Base-by-base conservation (phyloP, 2,888 invertebrate species). In the Lithophane leautieri region DNA sequence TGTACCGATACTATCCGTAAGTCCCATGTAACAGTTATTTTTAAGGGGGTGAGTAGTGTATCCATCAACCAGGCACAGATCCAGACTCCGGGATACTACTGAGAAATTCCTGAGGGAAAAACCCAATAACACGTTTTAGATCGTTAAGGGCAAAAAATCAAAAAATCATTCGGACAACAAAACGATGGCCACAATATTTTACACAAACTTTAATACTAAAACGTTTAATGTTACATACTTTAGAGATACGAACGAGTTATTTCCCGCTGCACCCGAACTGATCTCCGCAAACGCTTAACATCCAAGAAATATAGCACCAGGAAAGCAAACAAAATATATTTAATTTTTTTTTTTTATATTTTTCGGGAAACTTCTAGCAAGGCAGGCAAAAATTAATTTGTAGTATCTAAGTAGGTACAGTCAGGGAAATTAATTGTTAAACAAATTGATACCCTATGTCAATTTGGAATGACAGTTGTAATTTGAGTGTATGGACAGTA, bases 221-320 rank as follows among this genome's bases (percentile, higher is more conserved):
- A 73, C 73, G 25, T 74, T 67, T 25, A 22, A 79, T 79, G n/a
- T 72, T 52, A 19, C 52, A 60, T 50, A 47, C 50, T 72, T 58
- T 28, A 58, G 70, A 60, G 42, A 61, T 28, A 61, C 72, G 77
- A 52, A 82, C 54, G 78, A 80, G 56, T 50, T 72, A 81, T 81
- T 81, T 82, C 71, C 82, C 22, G 50, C 16, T 50, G 1, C 54
- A 56, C 42, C 28, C 67, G 16, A 62, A 44, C 66, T 44, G 70
- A 77, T 56, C 63, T 77, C 80, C 70, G 54, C 40, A 72, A 77
- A 71, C 56, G 71, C 67, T 82, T 70, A 50, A 22, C 44, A 62
- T 62, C 14, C 40, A 62, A 67, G 60, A 73, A 62, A 76, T 61
- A 58, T 61, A 14, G 54, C 14, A 44, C 12, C 22, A 47, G 52